Evolutionary conservation across 1,140 invertebrate species (phyloP).

Genomic region (Aphidius gifuensis): DNA sequence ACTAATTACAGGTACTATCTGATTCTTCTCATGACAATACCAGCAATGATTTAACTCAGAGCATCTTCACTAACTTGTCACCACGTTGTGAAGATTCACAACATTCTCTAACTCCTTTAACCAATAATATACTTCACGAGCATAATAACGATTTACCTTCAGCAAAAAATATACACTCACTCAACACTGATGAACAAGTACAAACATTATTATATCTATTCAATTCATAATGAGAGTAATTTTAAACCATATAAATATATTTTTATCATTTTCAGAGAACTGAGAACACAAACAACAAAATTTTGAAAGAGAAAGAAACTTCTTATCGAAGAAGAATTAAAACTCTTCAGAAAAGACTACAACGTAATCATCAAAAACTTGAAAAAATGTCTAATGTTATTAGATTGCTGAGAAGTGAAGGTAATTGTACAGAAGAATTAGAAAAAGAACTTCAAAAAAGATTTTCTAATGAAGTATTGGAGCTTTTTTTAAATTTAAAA

Average conservation of each 20-base stretch:
- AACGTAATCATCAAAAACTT: background rate
- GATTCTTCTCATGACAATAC: background rate
- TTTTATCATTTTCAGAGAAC: no score
- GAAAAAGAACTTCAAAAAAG: background rate
- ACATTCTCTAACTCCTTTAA: no score
- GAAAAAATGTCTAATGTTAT: background rate
- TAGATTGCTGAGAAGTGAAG: background rate
- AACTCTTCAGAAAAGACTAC: background rate
- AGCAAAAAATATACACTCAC: background rate
- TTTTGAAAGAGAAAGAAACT: background rate
- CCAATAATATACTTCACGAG: no score
- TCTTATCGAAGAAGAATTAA: background rate
- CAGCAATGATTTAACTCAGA: background rate
- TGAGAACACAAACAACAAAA: background rate
- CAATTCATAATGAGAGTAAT: background rate
- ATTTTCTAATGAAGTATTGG: background rate
- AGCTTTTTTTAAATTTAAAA: background rate
- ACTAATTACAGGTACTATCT: background rate
- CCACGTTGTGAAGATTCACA: no score
- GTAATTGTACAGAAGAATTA: conserved; percentile 6
- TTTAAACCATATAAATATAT: background rate
- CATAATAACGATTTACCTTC: background rate
- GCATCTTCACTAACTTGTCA: background rate
- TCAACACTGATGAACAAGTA: background rate
- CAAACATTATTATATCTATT: background rate